Conservation (phyloP, 2,113 vertebrate genomes). For the Electrona antarctica region DNA sequence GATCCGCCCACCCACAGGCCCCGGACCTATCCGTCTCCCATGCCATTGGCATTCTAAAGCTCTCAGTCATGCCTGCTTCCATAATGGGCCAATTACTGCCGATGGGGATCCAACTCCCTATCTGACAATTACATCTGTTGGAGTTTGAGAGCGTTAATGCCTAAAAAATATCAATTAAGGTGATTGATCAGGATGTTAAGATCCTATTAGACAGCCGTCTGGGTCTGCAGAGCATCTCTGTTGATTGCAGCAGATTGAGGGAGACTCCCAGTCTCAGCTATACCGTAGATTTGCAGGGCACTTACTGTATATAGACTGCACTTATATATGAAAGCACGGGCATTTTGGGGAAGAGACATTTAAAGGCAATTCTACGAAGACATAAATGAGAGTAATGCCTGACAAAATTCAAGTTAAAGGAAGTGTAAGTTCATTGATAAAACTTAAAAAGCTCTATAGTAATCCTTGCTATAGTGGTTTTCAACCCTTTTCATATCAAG, state of each 20-base stretch:
- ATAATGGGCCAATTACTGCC: constrained; percentile 82
- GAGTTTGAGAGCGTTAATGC: constrained; percentile 80
- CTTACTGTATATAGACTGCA: constrained; percentile 52
- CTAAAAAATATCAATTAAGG: constrained; percentile 84
- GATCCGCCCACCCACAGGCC: constrained; percentile 59
- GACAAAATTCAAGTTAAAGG: constrained; percentile 32
- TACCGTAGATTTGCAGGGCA: constrained; percentile 62
- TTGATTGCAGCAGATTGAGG: constrained; percentile 78
- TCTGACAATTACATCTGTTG: constrained; percentile 83
- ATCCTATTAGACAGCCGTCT: constrained; percentile 80
- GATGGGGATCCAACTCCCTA: constrained; percentile 75
- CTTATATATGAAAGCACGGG: constrained; percentile 63
- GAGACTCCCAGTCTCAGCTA: constrained; percentile 51
- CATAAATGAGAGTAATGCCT: constrained; percentile 34
- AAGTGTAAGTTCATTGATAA: no score
- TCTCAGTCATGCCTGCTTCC: constrained; percentile 78
- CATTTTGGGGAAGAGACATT: constrained; percentile 26
- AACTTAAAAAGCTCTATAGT: no score
- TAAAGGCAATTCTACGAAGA: constrained; percentile 42
- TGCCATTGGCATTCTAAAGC: constrained; percentile 73
- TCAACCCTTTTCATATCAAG: no score
- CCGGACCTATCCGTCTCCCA: constrained; percentile 64
- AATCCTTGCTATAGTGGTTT: no score
- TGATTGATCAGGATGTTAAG: constrained; percentile 83
- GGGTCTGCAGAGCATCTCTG: constrained; percentile 67